Evolutionary conservation across 2,113 vertebrate genomes (phyloP).

Genomic region (Hymenochirus boettgeri): DNA sequence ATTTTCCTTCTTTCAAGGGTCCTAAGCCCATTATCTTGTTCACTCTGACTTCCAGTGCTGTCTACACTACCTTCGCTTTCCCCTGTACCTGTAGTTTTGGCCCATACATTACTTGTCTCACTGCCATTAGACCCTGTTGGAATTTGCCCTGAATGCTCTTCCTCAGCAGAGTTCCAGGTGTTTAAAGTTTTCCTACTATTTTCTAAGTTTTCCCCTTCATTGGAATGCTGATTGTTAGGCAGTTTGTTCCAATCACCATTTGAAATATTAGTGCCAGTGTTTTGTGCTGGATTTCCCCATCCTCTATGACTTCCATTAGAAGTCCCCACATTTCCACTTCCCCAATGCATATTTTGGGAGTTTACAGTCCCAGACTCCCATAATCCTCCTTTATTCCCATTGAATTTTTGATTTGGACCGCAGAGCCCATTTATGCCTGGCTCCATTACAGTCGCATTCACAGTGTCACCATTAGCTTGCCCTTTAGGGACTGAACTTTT

Average conservation of each 20-base stretch:
- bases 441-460: slow-evolving; percentile 94
- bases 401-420: slow-evolving; percentile 80
- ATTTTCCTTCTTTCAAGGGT: slow-evolving; percentile 69
- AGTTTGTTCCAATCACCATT: slow-evolving; percentile 83
- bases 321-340: slow-evolving; percentile 58
- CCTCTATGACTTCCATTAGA: slow-evolving; percentile 73
- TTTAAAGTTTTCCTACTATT: slow-evolving; percentile 79
- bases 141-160: slow-evolving; percentile 67
- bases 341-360: slow-evolving; percentile 75
- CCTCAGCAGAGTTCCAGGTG: slow-evolving; percentile 88
- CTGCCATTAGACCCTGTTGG: slow-evolving; percentile 27
- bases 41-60: slow-evolving; percentile 75
- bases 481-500: slow-evolving; percentile 76
- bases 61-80: slow-evolving; percentile 83
- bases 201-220: slow-evolving; percentile 59
- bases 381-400: slow-evolving; percentile 69
- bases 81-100: slow-evolving; percentile 64
- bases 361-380: slow-evolving; percentile 77
- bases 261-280: slow-evolving; percentile 66
- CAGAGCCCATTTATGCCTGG: slow-evolving; percentile 71
- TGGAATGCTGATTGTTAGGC: slow-evolving; percentile 78
- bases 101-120: slow-evolving; percentile 57
- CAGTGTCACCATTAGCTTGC: slow-evolving; percentile 90
- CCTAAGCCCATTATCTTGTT: slow-evolving; percentile 61
- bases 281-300: slow-evolving; percentile 75